phyloP scores from a whole-genome alignment of 1,140 invertebrate genomes.

The Heliothis virescens region DNA sequence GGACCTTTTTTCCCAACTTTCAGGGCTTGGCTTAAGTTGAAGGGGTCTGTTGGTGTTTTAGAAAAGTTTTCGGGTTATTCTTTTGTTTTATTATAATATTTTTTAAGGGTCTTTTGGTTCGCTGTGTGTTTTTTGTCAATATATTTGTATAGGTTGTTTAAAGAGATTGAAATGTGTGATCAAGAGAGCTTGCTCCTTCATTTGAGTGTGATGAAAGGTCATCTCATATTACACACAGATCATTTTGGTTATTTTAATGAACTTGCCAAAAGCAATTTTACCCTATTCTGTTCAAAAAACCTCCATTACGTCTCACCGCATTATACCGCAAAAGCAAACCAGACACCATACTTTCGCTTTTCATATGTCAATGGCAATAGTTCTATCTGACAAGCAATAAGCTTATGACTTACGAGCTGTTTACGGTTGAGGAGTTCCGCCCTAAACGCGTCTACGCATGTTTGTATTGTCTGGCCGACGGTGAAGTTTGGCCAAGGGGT shows the following conservation, averaged over 20 bases:
- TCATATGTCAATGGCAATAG: neutral
- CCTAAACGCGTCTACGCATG: slow-evolving; percentile 65
- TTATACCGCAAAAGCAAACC: too few species aligned
- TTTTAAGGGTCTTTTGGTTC: neutral
- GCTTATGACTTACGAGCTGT: slow-evolving; percentile 50
- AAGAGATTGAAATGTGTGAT: too few species aligned
- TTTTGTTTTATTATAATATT: neutral
- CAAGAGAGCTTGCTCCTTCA: too few species aligned
- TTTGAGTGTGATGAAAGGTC: too few species aligned
- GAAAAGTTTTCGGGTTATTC: slow-evolving; percentile 12
- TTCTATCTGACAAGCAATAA: slow-evolving; percentile 29
- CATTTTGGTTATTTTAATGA: too few species aligned
- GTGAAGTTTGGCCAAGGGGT: slow-evolving; percentile 80
- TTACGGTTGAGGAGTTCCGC: slow-evolving; percentile 54
- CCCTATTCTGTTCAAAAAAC: too few species aligned
- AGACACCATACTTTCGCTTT: too few species aligned
- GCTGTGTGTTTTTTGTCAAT: neutral
- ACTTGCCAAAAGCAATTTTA: too few species aligned
- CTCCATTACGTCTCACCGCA: too few species aligned
- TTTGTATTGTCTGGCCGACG: slow-evolving; percentile 69
- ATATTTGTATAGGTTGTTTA: neutral
- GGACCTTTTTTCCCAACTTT: slow-evolving; percentile 64
- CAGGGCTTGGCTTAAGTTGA: slow-evolving; percentile 50
- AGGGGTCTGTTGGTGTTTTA: slow-evolving; percentile 41
- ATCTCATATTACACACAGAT: too few species aligned